A percentile compares a stretch with the other conserved stretches of the same genome.
phyloP scores from a whole-genome alignment of 2,888 invertebrate species.

The Lutraria lutraria region DNA sequence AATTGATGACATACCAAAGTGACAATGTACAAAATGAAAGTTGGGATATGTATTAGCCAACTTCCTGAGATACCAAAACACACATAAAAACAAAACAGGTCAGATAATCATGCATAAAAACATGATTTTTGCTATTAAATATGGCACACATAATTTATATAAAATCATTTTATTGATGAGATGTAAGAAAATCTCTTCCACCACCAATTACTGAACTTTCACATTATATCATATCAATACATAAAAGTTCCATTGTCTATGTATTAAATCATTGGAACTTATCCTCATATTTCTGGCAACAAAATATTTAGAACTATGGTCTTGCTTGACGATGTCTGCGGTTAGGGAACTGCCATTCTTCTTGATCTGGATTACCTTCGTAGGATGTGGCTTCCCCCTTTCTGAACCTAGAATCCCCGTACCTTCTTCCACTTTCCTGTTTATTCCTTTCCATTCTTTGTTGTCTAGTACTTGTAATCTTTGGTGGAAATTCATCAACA shows the following conservation, averaged over 20 bases:
- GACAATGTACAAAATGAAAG: too few relatives aligned
- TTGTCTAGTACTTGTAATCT: slow-evolving; percentile 21
- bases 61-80: too few relatives aligned
- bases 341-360: not conserved
- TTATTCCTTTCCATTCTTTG: slow-evolving; percentile 21
- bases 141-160: too few relatives aligned
- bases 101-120: too few relatives aligned
- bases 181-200: too few relatives aligned
- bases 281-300: not conserved
- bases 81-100: too few relatives aligned
- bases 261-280: not conserved
- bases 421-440: not conserved
- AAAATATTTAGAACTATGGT: not conserved
- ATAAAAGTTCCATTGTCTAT: not conserved
- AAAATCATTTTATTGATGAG: too few relatives aligned
- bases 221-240: too few relatives aligned
- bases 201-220: too few relatives aligned
- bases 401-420: slow-evolving; percentile 31
- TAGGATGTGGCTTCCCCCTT: slow-evolving; percentile 32
- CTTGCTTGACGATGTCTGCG: not conserved
- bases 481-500: slow-evolving; percentile 57
- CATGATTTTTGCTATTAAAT: too few relatives aligned
- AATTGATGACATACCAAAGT: too few relatives aligned
- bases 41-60: too few relatives aligned
- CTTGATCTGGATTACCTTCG: slow-evolving; percentile 29